Evolutionary conservation across 1,140 invertebrate genomes (phyloP).

Genomic region (Drosophila sucinea): DNA sequence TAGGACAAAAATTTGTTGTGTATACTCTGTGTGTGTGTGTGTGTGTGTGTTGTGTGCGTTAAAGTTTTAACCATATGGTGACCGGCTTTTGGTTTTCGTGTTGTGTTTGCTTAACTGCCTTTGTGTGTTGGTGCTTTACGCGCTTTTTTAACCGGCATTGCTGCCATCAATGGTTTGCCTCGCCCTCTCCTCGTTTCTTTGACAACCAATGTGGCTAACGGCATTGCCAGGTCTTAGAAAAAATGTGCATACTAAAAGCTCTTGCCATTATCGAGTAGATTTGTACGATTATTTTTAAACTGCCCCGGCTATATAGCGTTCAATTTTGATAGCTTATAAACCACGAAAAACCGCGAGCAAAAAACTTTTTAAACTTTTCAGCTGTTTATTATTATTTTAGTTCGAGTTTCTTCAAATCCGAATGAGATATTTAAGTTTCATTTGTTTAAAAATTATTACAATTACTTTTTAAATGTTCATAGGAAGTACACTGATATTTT

Average conservation of each 20-base stretch:
- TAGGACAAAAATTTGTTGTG: constrained; percentile 26
- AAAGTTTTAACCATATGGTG: constrained; percentile 29
- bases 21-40: constrained; percentile 20
- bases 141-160: constrained; percentile 40
- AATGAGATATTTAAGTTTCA: no score
- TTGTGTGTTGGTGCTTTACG: constrained; percentile 43
- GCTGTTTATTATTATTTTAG: no score
- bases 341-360: no score
- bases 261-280: background rate
- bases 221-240: constrained; percentile 55
- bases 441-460: no score
- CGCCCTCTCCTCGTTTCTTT: constrained; percentile 33
- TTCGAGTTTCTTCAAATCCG: no score
- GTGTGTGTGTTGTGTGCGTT: constrained; percentile 25
- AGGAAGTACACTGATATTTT: no score
- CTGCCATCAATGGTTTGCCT: constrained; percentile 40
- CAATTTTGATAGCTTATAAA: no score
- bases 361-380: no score
- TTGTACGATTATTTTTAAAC: background rate
- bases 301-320: no score
- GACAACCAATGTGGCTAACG: constrained; percentile 41
- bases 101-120: constrained; percentile 37
- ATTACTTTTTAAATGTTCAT: no score
- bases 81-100: constrained; percentile 46
- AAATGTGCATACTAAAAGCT: constrained; percentile 13